Conservation (phyloP, 2,888 invertebrate genomes). For the Ennomos erosarius region DNA sequence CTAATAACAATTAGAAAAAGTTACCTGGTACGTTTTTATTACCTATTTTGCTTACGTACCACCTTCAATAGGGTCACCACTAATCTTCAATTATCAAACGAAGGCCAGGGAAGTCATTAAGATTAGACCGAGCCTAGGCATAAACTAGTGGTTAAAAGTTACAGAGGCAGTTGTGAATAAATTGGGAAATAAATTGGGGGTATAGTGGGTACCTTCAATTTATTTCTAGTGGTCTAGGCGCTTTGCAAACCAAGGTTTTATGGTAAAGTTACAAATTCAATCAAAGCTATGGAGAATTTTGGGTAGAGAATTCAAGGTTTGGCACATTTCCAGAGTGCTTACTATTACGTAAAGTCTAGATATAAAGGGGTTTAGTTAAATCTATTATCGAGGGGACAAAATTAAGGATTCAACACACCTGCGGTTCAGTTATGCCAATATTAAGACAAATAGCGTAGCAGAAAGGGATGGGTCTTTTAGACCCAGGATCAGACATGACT, state of each 20-base stretch:
- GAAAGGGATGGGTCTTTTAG: too few relatives aligned
- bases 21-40: too few relatives aligned
- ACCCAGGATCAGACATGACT: too few relatives aligned
- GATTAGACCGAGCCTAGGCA: conserved; percentile 40
- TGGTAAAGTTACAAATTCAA: neutral
- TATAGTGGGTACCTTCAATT: conserved; percentile 6
- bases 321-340: neutral
- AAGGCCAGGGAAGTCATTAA: conserved; percentile 48
- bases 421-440: too few relatives aligned
- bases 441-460: too few relatives aligned
- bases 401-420: too few relatives aligned
- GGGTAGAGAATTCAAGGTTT: conserved; percentile 1
- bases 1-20: too few relatives aligned
- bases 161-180: conserved; percentile 26
- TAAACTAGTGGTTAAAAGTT: conserved; percentile 8
- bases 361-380: too few relatives aligned
- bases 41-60: neutral
- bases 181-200: too few relatives aligned
- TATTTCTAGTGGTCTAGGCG: conserved; percentile 15
- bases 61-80: conserved; percentile 19
- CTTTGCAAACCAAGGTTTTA: conserved; percentile 9
- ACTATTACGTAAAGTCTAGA: too few relatives aligned
- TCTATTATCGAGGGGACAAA: too few relatives aligned
- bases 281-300: neutral
- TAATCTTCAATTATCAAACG: conserved; percentile 42